Base-by-base conservation (phyloP, 2,888 invertebrate species). In the Epinotia brunnichana region DNA sequence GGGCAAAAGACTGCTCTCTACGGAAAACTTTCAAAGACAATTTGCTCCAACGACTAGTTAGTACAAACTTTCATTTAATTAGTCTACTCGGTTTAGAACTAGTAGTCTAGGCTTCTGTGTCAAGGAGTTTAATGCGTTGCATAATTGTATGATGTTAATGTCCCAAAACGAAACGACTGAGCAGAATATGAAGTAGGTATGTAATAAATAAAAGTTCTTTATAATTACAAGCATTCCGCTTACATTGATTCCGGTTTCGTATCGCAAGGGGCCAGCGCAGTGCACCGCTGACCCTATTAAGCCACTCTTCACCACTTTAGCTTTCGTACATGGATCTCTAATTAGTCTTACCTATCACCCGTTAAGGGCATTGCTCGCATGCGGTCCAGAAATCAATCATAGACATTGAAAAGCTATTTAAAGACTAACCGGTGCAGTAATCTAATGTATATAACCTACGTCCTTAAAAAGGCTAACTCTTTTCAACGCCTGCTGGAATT, bases 221-320 rank as follows among this genome's bases (percentile, higher is more conserved):
- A 19, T 70, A 71, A 67, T 60, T 54, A 61, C 24, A 61, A 61
- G 54, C 64, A 66, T 71, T 66, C 60, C 41, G 29, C 48, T 61
- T 54, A 48, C 56, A 62, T 72, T 56, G 56, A 72, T 56, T 72
- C 72, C 56, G 67, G 72, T 72, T 72, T 72, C 56, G 21, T 67
- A 72, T 35, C 56, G 35, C 10, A 24, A 66, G 39, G 19, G 66
- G 17, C 44, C 17, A 48, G 51, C 56, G 11, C 54, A 39, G 17
- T 62, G 67, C 67, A 67, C 67, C 7, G 51, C 17, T 72, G 56
- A 67, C 66, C 67, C 71, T 71, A 44, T 72, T 67, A n/a, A 48
- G 44, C 21, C 15, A 72, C 35, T 21, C 61, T n/a, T 44, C 44
- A 21, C 54, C 66, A 60, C 53, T 63, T 57, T 1, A n/a, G 21